Base-by-base conservation (phyloP, 2,797 vertebrate species). In the Clarias laeviceps region DNA sequence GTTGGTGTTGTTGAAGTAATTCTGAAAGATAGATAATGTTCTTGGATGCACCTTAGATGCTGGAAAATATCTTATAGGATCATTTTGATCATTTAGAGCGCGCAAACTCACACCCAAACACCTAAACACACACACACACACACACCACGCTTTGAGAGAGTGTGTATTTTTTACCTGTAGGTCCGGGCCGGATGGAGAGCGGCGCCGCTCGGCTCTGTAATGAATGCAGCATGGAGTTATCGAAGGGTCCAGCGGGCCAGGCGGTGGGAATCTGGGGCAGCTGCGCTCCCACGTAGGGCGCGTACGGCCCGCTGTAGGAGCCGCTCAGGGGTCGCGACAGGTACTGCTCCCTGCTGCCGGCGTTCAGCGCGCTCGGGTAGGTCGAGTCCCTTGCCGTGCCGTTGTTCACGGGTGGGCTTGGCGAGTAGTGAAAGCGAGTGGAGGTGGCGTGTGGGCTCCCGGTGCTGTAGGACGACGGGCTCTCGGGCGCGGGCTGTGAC, bases 141-240 rank as follows among this genome's bases (percentile, higher is more conserved):
- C 20, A 77, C 50, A 22, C 3, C n/a, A 73, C 11, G 54, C 29
- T 77, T 78, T 78, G 18, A 5, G 74, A 79, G 32, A 45, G 77
- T 80, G 34, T 72, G 32, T 70, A 37, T 72, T 8, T 69, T 91
- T 93, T 95, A 99, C 98, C 98, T 96, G 97, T 95, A 84, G 96
- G 96, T 84, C 97, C 96, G 57, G 96, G 97, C 61, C 97, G 94
- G 32, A 99, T 93, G 7, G 94, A 95, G 84, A 99, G 92, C 29
- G 97, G 96, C 37, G 94, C 94, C 0, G 96, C 95, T 80, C 98
- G 95, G 90, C 96, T 95, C 91, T 97, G 97, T 88, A 99, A 92
- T 61, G 96, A 97, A 92, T 99, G 98, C 89, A 99, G 95, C 96
- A 99, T 97, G 78, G 96, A 97, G 93, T 96, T 97, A 87, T 99